Conservation (phyloP, 2,113 vertebrate genomes). For the Galeopterus variegatus region DNA sequence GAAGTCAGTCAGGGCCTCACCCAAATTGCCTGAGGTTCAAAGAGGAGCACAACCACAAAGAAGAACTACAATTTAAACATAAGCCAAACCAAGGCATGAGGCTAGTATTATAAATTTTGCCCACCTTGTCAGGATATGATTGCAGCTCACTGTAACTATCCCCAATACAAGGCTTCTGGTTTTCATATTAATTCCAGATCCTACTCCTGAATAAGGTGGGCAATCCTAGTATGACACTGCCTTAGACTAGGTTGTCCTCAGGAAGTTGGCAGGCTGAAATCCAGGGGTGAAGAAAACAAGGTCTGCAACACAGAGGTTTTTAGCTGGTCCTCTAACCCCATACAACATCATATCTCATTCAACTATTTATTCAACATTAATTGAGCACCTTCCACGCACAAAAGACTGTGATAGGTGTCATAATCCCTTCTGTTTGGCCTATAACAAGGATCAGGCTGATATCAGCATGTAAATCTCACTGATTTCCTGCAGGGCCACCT, state of each 20-base stretch:
- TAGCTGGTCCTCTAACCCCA: background rate
- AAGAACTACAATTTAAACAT: background rate
- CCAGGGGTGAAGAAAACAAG: background rate
- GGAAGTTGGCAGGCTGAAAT: background rate
- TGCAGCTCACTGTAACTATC: background rate
- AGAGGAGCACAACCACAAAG: background rate
- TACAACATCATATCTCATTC: background rate
- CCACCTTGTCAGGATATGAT: background rate
- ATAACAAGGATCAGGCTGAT: background rate
- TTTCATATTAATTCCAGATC: background rate
- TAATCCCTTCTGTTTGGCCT: background rate
- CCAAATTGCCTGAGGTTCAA: background rate
- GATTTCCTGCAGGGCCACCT: background rate
- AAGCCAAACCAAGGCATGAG: background rate
- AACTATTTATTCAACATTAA: slow-evolving; percentile 19
- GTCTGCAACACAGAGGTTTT: background rate
- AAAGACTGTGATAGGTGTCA: background rate
- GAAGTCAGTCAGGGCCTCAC: background rate
- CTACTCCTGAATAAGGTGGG: background rate
- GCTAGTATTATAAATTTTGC: background rate
- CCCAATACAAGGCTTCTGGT: background rate
- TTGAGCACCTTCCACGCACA: background rate
- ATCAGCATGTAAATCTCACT: background rate
- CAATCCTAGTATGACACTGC: background rate
- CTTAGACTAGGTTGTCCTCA: background rate